Base-by-base conservation (phyloP, 2,113 vertebrate species). In the Oophaga pumilio region DNA sequence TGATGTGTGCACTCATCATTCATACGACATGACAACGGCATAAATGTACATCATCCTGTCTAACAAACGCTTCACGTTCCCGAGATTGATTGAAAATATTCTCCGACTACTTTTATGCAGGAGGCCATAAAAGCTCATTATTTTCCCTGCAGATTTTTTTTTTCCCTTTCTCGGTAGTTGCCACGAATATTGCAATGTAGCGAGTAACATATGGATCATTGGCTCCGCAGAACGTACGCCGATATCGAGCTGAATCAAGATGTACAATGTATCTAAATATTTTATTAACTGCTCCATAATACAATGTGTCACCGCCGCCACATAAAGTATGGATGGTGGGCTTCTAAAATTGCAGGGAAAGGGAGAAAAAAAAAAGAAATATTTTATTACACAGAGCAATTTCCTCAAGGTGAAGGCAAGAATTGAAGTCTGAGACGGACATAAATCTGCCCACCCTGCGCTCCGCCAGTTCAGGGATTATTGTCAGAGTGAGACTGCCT, bases 321-420 rank as follows among this genome's bases (percentile, higher is more conserved):
- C 66, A 81, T 76, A 82, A 83, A 56, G 80, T 76, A 83, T 76
- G 86, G 86, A 82, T 62, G 73, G 56, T 52, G 79, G 86, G 66
- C 64, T 76, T 64, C 60, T 18, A 56, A 88, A 83, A 88, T 83
- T 76, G 86, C 73, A 83, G 62, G 6, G 53, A 13, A 80, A 52
- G n/a, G 53, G 8, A 8, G 33, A 18, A 62, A 85, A 85, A 85
- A 77, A 76, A 85, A 76, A 26, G 26, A 81, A 87, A 59, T 88
- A 76, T 88, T 88, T 88, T 88, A 82, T 88, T 83, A 82, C 79
- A 33, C 20, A 22, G 20, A 53, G 80, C 86, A 83, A 82, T 88
- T 82, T 88, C 86, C 53, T 88, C 79, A 88, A 88, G 86, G 86
- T 88, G 80, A 88, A 88, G 74, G 77, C 79, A 64, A 88, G 68